These are phyloP conservation scores for Petrosia ficiformis DNA, from an alignment of 37 sponge, comb jelly and placozoan genomes.

Conservation along the genomic window DNA sequence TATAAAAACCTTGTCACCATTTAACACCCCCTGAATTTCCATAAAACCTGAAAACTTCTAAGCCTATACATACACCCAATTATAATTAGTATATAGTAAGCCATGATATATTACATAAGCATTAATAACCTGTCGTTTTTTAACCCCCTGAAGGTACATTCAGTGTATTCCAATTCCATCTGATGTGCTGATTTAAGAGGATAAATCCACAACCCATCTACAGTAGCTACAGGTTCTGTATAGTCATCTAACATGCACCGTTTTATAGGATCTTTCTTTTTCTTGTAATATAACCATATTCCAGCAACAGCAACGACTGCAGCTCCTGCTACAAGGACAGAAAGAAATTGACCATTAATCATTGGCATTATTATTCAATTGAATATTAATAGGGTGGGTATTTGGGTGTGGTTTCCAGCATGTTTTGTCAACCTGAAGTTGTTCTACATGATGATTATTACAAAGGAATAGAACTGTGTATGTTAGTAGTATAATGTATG, in stretches of 20 bases:
- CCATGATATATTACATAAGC: too few species aligned
- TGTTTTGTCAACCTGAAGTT: not conserved
- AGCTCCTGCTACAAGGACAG: not conserved
- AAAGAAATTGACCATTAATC: too few species aligned
- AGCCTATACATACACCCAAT: too few species aligned
- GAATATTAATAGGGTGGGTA: not conserved
- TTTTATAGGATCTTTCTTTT: not conserved
- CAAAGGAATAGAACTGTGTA: slow-evolving; percentile 8
- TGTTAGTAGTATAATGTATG: not conserved
- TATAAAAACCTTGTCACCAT: too few species aligned
- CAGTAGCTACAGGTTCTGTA: slow-evolving; percentile 31
- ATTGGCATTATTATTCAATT: not conserved
- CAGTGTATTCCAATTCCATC: slow-evolving; percentile 13
- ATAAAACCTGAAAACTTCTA: too few species aligned
- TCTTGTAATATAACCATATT: not conserved
- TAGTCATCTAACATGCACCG: not conserved
- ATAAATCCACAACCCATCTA: slow-evolving; percentile 37
- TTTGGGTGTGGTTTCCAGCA: slow-evolving; percentile 2
- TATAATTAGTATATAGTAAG: too few species aligned
- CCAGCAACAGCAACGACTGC: not conserved
- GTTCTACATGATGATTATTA: slow-evolving; percentile 17
- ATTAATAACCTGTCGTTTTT: slow-evolving; percentile 68
- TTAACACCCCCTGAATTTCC: too few species aligned
- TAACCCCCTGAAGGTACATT: slow-evolving; percentile 30
- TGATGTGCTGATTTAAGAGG: slow-evolving; percentile 53